phyloP scores from a whole-genome alignment of 1,140 invertebrate species.

The Bicyclus anynana region DNA sequence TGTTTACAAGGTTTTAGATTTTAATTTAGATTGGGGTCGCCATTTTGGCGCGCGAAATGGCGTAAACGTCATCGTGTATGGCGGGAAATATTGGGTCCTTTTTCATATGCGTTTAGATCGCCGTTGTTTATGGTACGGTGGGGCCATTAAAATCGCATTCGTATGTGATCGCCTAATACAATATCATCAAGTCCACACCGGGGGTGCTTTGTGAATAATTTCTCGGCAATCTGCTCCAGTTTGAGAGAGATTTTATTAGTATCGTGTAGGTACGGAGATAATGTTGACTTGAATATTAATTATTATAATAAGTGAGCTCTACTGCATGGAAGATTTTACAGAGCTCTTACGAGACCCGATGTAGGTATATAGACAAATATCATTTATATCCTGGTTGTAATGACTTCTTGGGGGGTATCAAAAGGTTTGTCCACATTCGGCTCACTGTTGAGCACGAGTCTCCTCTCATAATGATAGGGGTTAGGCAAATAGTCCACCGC shows the following conservation, averaged over 20 bases:
- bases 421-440: too few species aligned
- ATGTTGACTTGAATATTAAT: too few species aligned
- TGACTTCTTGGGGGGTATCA: too few species aligned
- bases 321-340: too few species aligned
- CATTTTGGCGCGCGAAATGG: constrained; percentile 36
- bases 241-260: constrained; percentile 63
- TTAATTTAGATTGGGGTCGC: constrained; percentile 78
- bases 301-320: too few species aligned
- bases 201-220: constrained; percentile 73
- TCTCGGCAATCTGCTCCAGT: constrained; percentile 71
- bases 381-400: too few species aligned
- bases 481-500: too few species aligned
- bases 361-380: too few species aligned
- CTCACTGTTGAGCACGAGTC: too few species aligned
- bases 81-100: constrained; percentile 42
- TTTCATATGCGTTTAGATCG: constrained; percentile 33
- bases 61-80: constrained; percentile 42
- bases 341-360: too few species aligned
- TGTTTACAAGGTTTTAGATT: constrained; percentile 80
- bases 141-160: constrained; percentile 78
- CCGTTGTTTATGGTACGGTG: constrained; percentile 32
- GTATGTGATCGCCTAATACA: constrained; percentile 78
- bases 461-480: too few species aligned
- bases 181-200: constrained; percentile 72
- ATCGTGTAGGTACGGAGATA: constrained; percentile 34